Conservation (phyloP, 2,888 invertebrate species). For the Ophraella communa region DNA sequence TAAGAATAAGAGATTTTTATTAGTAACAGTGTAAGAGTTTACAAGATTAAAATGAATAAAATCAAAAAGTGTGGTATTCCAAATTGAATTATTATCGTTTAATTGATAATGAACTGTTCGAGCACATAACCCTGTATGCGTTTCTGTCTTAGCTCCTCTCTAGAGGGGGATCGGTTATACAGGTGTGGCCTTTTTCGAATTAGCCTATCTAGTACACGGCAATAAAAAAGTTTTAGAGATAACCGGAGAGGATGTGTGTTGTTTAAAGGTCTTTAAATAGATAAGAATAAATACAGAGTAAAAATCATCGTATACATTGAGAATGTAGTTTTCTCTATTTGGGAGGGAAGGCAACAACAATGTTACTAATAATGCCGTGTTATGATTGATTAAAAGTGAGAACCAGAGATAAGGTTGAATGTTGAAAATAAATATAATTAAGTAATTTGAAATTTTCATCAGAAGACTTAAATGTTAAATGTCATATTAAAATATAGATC, state of each 20-base stretch:
- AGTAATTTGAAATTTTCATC: no score
- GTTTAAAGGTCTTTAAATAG: constrained; percentile 11
- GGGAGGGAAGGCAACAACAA: not conserved
- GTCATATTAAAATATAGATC: no score
- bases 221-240: constrained; percentile 31
- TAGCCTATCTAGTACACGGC: constrained; percentile 29
- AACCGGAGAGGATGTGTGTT: constrained; percentile 25
- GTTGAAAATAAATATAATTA: no score
- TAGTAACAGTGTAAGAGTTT: no score
- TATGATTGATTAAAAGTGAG: constrained; percentile 15
- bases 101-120: not conserved
- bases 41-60: constrained; percentile 6
- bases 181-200: constrained; percentile 30
- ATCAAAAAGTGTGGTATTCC: no score
- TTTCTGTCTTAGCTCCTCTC: not conserved
- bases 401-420: not conserved
- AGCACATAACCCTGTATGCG: not conserved
- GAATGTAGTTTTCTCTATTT: constrained; percentile 5
- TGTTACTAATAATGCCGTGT: not conserved
- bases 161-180: constrained; percentile 11
- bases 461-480: no score
- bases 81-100: no score
- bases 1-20: no score
- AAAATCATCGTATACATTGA: constrained; percentile 6
- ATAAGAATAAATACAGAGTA: constrained; percentile 24